phyloP scores from a whole-genome alignment of 2,113 vertebrate genomes.

The Lepisosteus oculatus region DNA sequence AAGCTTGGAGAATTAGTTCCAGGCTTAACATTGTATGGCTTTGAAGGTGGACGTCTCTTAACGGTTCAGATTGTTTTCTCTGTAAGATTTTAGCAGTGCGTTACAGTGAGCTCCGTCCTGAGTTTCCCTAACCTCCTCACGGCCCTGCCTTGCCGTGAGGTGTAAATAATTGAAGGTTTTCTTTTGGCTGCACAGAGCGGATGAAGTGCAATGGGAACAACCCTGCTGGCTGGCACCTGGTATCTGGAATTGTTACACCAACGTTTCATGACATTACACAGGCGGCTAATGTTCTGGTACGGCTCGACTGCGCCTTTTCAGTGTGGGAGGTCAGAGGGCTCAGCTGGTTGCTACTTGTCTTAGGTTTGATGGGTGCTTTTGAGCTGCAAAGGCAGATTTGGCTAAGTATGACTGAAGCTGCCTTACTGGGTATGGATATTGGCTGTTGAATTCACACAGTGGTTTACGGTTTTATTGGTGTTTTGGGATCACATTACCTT shows the following conservation, averaged over 20 bases:
- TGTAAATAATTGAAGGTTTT: slow-evolving; percentile 55
- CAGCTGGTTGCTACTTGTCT: neutral
- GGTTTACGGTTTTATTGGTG: neutral
- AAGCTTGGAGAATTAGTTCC: neutral
- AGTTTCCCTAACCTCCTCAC: neutral
- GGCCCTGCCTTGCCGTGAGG: slow-evolving; percentile 49
- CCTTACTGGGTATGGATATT: neutral
- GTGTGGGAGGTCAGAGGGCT: neutral
- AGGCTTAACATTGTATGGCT: neutral
- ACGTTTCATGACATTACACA: too few relatives aligned
- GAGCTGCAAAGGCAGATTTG: neutral
- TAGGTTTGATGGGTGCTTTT: too few relatives aligned
- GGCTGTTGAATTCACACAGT: neutral
- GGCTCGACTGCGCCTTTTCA: too few relatives aligned
- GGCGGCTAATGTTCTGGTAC: too few relatives aligned
- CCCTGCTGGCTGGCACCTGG: too few relatives aligned
- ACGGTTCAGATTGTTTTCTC: slow-evolving; percentile 1
- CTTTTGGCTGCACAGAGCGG: too few relatives aligned
- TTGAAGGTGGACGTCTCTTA: neutral
- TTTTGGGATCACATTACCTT: neutral
- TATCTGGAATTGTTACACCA: too few relatives aligned
- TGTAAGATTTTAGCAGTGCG: neutral
- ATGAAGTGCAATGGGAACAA: too few relatives aligned
- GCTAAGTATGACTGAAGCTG: neutral
- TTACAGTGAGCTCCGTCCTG: neutral